Base-by-base conservation (phyloP, 2,888 invertebrate species). In the Yponomeuta evonymella region DNA sequence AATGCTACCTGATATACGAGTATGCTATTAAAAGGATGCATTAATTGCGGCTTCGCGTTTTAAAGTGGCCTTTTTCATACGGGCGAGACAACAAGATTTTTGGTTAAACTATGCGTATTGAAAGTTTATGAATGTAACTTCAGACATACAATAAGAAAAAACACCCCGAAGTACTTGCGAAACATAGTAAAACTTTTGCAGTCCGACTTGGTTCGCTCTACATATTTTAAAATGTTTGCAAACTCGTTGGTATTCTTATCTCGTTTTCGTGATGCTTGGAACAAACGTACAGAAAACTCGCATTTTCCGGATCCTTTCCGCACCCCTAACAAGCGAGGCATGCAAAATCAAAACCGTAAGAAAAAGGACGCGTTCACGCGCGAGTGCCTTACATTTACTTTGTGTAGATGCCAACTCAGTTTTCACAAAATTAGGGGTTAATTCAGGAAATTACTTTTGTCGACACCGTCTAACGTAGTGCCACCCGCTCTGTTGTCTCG, bases 391-490 rank as follows among this genome's bases (percentile, higher is more conserved):
- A 43, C 43, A 43, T 67, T 63, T 68, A 69, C 64, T 70, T 70
- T 51, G 67, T 65, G 29, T 29, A 10, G 65, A 65, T 65, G 29
- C 30, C 48, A 10, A 68, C 48, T 30, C 48, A 29, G 68, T 68
- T 68, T 51, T 48, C 80, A 80, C 81, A 79, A 83, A 83, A 86
- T 86, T 85, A 79, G 77, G 81, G 81, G 81, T 83, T 83, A 82
- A 85, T 83, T 81, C 79, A 77, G 80, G 76, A 84, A 86, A 86
- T 85, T 81, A 80, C 79, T 78, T 82, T 74, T 78, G 76, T 87
- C 84, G 83, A 82, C 83, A 79, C 81, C 82, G 80, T 85, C 83
- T 81, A 83, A 84, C 80, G 83, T 83, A 80, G 80, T 80, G 78
- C 78, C 79, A 79, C 79, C 77, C 81, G 82, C 82, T 78, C 81